Evolutionary conservation across 1,140 invertebrate genomes (phyloP).

Genomic region (Drosophila bipectinata): DNA sequence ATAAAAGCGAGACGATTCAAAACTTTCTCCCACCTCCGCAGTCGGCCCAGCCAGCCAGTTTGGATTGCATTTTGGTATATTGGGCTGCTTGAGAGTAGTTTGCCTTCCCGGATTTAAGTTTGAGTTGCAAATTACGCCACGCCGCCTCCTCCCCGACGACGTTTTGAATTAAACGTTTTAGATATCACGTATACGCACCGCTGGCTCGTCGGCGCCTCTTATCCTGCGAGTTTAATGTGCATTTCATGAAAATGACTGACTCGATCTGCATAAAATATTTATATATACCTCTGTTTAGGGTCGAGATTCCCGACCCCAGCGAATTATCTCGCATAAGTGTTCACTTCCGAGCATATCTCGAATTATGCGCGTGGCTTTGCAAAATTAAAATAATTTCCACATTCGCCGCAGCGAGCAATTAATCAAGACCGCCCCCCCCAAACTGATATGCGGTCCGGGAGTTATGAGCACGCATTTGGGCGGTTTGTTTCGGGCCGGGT

Average conservation of each 20-base stretch:
- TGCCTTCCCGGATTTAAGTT: conserved; percentile 50
- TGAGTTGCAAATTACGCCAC: conserved; percentile 66
- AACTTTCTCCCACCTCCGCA: conserved; percentile 34
- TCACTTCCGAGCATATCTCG: conserved; percentile 43
- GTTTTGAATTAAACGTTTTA: conserved; percentile 60
- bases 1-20: conserved; percentile 50
- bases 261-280: conserved; percentile 46
- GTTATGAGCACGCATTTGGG: conserved; percentile 58
- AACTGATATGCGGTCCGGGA: conserved; percentile 62
- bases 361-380: conserved; percentile 51
- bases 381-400: conserved; percentile 79
- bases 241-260: conserved; percentile 61
- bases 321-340: conserved; percentile 67
- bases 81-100: conserved; percentile 39
- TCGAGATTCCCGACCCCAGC: conserved; percentile 14
- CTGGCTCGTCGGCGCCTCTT: conserved; percentile 42
- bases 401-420: conserved; percentile 73
- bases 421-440: conserved; percentile 49
- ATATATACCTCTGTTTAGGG: conserved; percentile 2
- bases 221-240: conserved; percentile 51
- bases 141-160: neutral
- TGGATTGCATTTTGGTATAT: conserved; percentile 43
- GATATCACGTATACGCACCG: conserved; percentile 71
- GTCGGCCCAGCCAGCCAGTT: conserved; percentile 10
- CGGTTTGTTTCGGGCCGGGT: conserved; percentile 14